Conservation (phyloP, 2,888 invertebrate species). For the Sympetrum striolatum region DNA sequence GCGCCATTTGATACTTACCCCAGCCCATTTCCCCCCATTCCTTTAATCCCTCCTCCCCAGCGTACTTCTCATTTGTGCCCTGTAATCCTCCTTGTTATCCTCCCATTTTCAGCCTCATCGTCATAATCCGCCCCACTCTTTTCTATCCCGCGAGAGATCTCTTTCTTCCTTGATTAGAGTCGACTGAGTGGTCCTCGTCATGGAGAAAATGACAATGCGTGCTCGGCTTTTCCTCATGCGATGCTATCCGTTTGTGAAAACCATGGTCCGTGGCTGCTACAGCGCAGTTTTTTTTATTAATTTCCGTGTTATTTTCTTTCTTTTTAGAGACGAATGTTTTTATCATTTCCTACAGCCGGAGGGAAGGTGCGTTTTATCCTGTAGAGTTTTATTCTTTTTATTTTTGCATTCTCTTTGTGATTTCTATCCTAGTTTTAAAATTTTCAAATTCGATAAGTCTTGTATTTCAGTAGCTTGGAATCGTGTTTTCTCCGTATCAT, state of each 20-base stretch:
- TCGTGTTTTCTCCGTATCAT: too few relatives aligned
- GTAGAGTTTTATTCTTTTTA: too few relatives aligned
- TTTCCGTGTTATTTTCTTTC: neutral
- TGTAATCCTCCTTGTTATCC: neutral
- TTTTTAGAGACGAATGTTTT: neutral
- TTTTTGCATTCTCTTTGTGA: too few relatives aligned
- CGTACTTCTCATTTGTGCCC: neutral
- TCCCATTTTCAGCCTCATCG: neutral
- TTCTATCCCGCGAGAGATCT: neutral
- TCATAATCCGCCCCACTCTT: neutral
- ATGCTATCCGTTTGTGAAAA: neutral
- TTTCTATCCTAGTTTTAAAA: too few relatives aligned
- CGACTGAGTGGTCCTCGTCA: neutral
- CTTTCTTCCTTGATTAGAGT: neutral
- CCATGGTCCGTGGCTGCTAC: neutral
- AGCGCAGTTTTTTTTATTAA: neutral
- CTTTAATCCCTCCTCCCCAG: neutral
- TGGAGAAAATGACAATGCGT: neutral
- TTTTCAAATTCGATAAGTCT: too few relatives aligned
- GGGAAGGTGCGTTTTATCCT: too few relatives aligned
- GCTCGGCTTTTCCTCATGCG: neutral
- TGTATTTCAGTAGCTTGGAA: too few relatives aligned
- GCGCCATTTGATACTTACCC: neutral
- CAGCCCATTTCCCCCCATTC: neutral
- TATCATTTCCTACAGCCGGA: too few relatives aligned